Percentiles rank a stretch among this genome's conserved stretches.
Evolutionary conservation across 2,888 invertebrate species (phyloP).

Genomic region (Adineta ricciae): DNA sequence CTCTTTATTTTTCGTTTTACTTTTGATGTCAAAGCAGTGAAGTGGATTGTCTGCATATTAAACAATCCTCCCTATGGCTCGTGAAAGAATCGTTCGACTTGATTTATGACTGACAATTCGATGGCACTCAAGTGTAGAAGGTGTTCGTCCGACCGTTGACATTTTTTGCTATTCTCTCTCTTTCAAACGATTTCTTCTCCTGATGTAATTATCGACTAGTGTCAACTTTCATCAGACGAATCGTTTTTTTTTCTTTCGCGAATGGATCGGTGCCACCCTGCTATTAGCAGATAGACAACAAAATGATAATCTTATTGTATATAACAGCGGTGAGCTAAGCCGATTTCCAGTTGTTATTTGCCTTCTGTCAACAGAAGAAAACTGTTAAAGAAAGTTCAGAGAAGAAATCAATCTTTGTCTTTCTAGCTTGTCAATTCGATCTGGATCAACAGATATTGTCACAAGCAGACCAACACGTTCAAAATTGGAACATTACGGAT

Average conservation of each 20-base stretch:
- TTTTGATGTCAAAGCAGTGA: background rate
- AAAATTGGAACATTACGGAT: slow-evolving; percentile 1
- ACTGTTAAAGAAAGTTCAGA: background rate
- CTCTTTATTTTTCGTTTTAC: background rate
- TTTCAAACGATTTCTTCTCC: background rate
- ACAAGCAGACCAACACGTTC: background rate
- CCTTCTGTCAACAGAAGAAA: background rate
- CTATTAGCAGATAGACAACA: slow-evolving; percentile 9
- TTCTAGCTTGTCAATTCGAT: background rate
- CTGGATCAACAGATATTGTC: background rate
- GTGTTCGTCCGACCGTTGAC: background rate
- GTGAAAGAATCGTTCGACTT: background rate
- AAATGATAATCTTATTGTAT: slow-evolving; percentile 9
- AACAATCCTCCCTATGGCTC: background rate
- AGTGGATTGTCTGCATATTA: background rate
- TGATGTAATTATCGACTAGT: background rate
- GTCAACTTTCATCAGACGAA: background rate
- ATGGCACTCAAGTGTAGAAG: background rate
- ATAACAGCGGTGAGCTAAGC: slow-evolving; percentile 7
- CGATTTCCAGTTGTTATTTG: background rate
- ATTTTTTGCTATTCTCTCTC: background rate
- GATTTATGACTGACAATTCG: slow-evolving; percentile 8
- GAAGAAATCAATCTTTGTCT: background rate
- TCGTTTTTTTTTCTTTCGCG: background rate
- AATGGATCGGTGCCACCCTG: background rate